phyloP scores from a whole-genome alignment of 2,888 invertebrate genomes.

The Pherbina coryleti region DNA sequence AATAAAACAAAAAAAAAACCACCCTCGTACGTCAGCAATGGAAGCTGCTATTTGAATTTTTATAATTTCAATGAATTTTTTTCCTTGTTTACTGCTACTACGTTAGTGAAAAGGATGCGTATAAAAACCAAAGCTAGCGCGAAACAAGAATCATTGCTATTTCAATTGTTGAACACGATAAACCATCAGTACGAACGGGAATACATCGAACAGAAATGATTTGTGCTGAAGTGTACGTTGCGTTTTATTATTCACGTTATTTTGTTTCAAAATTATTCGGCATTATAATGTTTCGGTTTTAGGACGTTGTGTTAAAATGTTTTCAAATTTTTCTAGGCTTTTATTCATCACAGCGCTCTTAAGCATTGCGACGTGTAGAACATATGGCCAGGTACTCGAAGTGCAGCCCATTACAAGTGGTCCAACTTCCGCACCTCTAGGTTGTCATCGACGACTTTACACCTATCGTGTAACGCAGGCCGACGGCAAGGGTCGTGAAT shows the following conservation, averaged over 20 bases:
- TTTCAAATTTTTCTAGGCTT: background rate
- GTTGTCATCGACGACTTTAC: slow-evolving; percentile 78
- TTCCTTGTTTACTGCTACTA: background rate
- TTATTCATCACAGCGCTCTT: slow-evolving; percentile 10
- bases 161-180: slow-evolving; percentile 2
- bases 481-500: slow-evolving; percentile 73
- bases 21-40: background rate
- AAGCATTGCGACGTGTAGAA: background rate
- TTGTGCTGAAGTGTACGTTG: slow-evolving; percentile 44
- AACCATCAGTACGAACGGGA: background rate
- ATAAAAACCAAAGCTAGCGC: slow-evolving; percentile 16
- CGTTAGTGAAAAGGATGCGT: background rate
- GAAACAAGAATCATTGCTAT: background rate
- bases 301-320: background rate
- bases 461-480: slow-evolving; percentile 75
- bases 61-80: slow-evolving; percentile 17
- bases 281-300: background rate
- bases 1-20: background rate
- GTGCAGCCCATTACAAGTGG: slow-evolving; percentile 62
- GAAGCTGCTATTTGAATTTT: slow-evolving; percentile 28
- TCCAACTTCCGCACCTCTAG: slow-evolving; percentile 71
- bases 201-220: slow-evolving; percentile 40
- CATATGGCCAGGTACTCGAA: slow-evolving; percentile 58
- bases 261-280: background rate
- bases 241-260: background rate